Evolutionary conservation across 2,888 invertebrate genomes (phyloP), one percentile per base, ranked within the genome.

Genomic region (Aphrophora alni): DNA sequence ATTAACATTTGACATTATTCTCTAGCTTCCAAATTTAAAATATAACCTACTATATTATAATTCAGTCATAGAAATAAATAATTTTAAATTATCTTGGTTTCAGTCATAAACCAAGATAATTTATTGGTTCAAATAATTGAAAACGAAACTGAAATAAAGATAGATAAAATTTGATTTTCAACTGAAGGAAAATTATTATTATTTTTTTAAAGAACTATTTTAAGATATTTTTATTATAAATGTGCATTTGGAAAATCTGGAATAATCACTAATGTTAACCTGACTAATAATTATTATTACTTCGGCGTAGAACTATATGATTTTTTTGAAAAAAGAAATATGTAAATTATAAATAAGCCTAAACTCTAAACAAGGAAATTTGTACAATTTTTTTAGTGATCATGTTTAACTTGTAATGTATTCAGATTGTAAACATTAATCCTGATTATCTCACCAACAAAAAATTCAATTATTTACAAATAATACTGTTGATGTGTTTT

Each of bases 371-470:
- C 44, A 10, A 44, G 44, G 44, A 17, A 33, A 17, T 44, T 7
- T 14, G 14, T 44, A 44, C 8, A 44, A 10, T 7, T 14, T 33
- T 14, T 44, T 44, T 44, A 44, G 17, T 44, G 44, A 44, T 44
- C 7, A 14, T n/a, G 8, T 44, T 14, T 44, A 44, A 44, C 12
- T 44, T 44, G 14, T 21, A 59, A 59, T 59, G 17, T 44, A 10
- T 44, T 21, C 21, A 21, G 21, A 59, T 59, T 2, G 1, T 59
- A 59, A 59, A 59, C 10, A 21, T 59, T 21, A 8, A 59, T 21
- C 17, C 17, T 78, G 73, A 78, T 73, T 78, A 78, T 72, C 78
- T 17, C n/a, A 78, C 51, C 69, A 79, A 74, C 78, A 73, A 27
- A 28, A 28, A 78, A 33, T 10, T 59, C 51, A 26, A 51, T 17